A percentile compares a stretch with the other conserved stretches of the same genome.
Evolutionary conservation across 35 echinoderm and acorn worm genomes (phyloP).

Genomic region (Nesometra sesokonis): DNA sequence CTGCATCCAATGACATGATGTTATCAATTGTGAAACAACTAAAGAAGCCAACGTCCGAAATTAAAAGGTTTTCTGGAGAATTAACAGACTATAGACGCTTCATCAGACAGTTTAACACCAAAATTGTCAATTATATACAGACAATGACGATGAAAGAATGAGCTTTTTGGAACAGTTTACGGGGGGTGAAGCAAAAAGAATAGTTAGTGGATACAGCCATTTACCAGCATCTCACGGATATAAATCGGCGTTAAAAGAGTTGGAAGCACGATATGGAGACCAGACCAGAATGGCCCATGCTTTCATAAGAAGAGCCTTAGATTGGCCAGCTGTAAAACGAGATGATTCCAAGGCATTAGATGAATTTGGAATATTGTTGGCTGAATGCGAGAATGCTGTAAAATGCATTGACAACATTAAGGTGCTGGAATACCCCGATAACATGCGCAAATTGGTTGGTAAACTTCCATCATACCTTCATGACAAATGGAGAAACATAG

Average conservation of each 20-base stretch:
- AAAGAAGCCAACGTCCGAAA: not conserved
- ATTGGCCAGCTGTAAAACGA: not conserved
- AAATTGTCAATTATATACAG: not conserved
- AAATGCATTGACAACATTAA: not conserved
- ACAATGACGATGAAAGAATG: constrained; percentile 17
- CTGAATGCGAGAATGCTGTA: constrained; percentile 17
- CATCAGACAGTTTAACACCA: not conserved
- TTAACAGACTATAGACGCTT: not conserved
- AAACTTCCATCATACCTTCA: constrained; percentile 21
- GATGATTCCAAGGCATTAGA: constrained; percentile 22
- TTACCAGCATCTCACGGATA: not conserved
- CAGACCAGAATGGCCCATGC: not conserved
- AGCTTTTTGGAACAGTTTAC: constrained; percentile 5
- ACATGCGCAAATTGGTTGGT: constrained; percentile 1
- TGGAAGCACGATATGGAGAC: constrained; percentile 1
- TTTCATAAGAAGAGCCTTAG: constrained; percentile 9
- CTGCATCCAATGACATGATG: not conserved
- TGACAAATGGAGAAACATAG: constrained; percentile 15
- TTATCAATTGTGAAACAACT: constrained; percentile 5
- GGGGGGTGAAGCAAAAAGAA: constrained; percentile 2
- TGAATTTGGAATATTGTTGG: constrained; percentile 1
- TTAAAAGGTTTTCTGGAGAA: constrained; percentile 8
- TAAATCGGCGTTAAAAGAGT: not conserved
- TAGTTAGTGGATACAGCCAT: constrained; percentile 9
- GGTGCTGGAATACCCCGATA: constrained; percentile 14